Evolutionary conservation across 2,113 vertebrate species (phyloP).

Genomic region (Corythoichthys haematopterus): DNA sequence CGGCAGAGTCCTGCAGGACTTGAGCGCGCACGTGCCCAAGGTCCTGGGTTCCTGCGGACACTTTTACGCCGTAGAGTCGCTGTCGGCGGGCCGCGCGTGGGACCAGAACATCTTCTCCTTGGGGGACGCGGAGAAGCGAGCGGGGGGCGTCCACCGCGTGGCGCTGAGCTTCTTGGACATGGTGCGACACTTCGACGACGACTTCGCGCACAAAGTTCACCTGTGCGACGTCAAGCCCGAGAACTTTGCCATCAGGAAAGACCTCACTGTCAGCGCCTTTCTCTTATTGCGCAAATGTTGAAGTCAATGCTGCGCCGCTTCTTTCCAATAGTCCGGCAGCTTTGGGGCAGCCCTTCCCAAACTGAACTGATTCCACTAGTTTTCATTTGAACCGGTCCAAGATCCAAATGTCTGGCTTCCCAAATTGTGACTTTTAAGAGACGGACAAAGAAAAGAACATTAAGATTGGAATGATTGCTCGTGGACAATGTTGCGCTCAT

Average conservation of each 20-base stretch:
- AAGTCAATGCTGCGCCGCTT: neutral
- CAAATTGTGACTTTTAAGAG: no score
- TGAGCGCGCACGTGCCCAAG: conserved; percentile 83
- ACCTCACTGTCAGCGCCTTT: conserved; percentile 83
- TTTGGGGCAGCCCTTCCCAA: no score
- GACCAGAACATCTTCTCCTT: conserved; percentile 87
- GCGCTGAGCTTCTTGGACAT: conserved; percentile 95
- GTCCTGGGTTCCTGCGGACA: conserved; percentile 94
- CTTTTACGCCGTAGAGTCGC: conserved; percentile 91
- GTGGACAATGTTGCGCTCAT: no score
- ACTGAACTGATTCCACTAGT: no score
- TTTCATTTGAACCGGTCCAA: no score
- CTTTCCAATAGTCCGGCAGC: no score
- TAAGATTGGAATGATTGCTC: no score
- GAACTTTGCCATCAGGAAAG: conserved; percentile 91
- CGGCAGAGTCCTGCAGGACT: conserved; percentile 79
- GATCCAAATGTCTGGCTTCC: no score
- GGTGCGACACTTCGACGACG: conserved; percentile 88
- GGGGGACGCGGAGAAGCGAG: conserved; percentile 56
- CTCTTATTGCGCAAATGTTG: neutral
- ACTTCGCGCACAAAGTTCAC: conserved; percentile 89
- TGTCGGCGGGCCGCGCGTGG: conserved; percentile 86
- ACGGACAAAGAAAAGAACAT: no score
- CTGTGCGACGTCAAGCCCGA: conserved; percentile 95
- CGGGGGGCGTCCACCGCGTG: conserved; percentile 71